A percentile compares a stretch with the other conserved stretches of the same genome.
Conservation (phyloP, 2,797 vertebrate species). For the Oreochromis mossambicus region DNA sequence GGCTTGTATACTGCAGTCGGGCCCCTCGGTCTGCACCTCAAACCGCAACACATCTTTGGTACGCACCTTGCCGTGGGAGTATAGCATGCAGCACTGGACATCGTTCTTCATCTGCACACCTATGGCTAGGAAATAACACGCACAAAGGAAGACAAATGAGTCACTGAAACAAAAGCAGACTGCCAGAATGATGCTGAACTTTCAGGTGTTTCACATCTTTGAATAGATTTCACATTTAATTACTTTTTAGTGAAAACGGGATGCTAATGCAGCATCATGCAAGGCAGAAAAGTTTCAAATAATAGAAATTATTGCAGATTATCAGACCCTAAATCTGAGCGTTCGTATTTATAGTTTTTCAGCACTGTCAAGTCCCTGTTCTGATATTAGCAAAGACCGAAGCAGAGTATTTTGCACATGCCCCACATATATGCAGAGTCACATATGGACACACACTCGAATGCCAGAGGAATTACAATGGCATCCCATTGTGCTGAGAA, state of each 20-base stretch:
- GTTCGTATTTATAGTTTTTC: background rate
- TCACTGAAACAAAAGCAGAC: background rate
- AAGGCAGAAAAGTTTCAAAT: slow-evolving; percentile 20
- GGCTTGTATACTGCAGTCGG: slow-evolving; percentile 84
- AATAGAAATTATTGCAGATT: background rate
- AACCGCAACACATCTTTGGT: slow-evolving; percentile 82
- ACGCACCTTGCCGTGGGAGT: slow-evolving; percentile 81
- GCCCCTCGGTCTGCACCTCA: slow-evolving; percentile 82
- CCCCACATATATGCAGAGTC: slow-evolving; percentile 5
- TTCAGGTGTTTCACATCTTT: background rate
- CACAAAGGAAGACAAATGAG: background rate
- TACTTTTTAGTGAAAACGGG: background rate
- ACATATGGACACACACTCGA: slow-evolving; percentile 31
- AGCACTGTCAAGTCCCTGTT: background rate
- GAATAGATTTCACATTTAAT: background rate
- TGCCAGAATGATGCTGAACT: background rate
- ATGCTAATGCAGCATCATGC: background rate
- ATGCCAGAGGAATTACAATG: slow-evolving; percentile 56
- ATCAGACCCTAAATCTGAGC: background rate
- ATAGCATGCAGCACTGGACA: slow-evolving; percentile 83
- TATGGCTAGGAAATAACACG: slow-evolving; percentile 61
- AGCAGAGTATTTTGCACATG: slow-evolving; percentile 29
- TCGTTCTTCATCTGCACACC: slow-evolving; percentile 83
- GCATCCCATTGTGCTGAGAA: slow-evolving; percentile 50
- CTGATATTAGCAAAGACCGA: background rate